A percentile compares a stretch with the other conserved stretches of the same genome.
Conservation (phyloP, 1,140 invertebrate species). For the Thalassaphorura encarpata region DNA sequence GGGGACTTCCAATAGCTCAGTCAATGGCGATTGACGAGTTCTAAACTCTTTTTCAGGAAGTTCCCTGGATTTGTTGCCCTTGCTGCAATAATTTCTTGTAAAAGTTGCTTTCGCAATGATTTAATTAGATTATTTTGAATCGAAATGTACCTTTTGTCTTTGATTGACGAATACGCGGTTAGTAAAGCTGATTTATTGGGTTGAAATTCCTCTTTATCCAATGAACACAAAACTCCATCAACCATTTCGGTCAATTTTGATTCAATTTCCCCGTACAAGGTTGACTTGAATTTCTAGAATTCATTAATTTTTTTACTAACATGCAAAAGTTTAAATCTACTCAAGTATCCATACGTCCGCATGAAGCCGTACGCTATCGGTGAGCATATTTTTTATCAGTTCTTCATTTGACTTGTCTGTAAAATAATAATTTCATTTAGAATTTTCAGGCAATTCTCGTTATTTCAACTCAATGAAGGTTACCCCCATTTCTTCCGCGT, state of each 20-base stretch:
- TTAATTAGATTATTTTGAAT: not conserved
- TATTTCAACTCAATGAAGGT: too few relatives aligned
- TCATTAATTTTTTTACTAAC: not conserved
- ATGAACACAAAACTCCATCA: slow-evolving; percentile 19
- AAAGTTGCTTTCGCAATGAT: not conserved
- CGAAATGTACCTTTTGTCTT: slow-evolving; percentile 15
- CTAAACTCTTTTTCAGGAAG: slow-evolving; percentile 56
- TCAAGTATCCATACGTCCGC: not conserved
- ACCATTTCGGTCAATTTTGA: slow-evolving; percentile 15
- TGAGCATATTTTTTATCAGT: not conserved
- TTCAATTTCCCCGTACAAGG: slow-evolving; percentile 24
- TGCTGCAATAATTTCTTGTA: slow-evolving; percentile 27
- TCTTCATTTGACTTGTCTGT: not conserved
- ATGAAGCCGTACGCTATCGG: not conserved
- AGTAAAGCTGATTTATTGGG: slow-evolving; percentile 6
- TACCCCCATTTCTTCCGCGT: too few relatives aligned
- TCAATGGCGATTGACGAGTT: slow-evolving; percentile 59
- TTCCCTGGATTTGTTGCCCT: slow-evolving; percentile 34
- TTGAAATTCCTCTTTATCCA: slow-evolving; percentile 16
- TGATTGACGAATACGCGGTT: slow-evolving; percentile 5
- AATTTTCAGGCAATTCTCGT: too few relatives aligned
- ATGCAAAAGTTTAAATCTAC: not conserved
- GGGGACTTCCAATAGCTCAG: slow-evolving; percentile 62
- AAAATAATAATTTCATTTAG: not conserved
- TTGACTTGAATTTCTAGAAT: slow-evolving; percentile 17